Evolutionary conservation across 2,888 invertebrate genomes (phyloP), one percentile per base, ranked within the genome.

Genomic region (Rhogogaster chlorosoma): DNA sequence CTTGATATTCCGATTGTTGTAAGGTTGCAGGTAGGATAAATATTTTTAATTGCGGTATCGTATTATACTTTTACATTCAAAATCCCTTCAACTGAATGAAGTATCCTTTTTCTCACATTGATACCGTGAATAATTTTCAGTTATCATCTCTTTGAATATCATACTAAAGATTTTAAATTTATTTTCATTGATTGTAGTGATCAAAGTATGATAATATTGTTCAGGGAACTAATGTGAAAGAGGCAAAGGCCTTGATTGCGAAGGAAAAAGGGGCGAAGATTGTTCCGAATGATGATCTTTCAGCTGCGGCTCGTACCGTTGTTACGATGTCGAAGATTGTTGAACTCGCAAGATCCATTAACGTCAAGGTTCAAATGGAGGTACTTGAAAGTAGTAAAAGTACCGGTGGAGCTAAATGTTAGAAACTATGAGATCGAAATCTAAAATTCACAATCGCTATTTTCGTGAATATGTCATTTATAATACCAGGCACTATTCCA

Each of bases 181-280:
- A n/a, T n/a, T n/a, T n/a, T n/a, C n/a, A n/a, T n/a, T n/a, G n/a
- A n/a, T n/a, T n/a, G n/a, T n/a, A n/a, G n/a, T 36, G 36, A 38
- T 45, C 45, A 45, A 45, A 12, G 45, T 45, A 45, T 45, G 4
- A 45, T 45, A 45, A 45, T 53, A 53, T 3, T 53, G 10, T 89
- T 12, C 91, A 95, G 97, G 97, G 97, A 87, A 97, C 97, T 18
- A 96, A 96, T 91, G 97, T 97, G 86, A 86, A 88, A 0, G 82
- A 88, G 84, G 91, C 89, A 22, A 88, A 85, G 71, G 70, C 87
- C 26, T 38, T 91, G 26, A 89, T 91, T 84, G 22, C 38, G 0
- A 87, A 89, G 0, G 87, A 90, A 9, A 87, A 89, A 38, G 84
- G 36, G 6, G 83, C 90, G 12, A 89, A 89, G 84, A 88, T 91